A percentile compares a stretch with the other conserved stretches of the same genome.
Evolutionary conservation across 1,140 invertebrate genomes (phyloP).

Genomic region (Rhysida immarginata): DNA sequence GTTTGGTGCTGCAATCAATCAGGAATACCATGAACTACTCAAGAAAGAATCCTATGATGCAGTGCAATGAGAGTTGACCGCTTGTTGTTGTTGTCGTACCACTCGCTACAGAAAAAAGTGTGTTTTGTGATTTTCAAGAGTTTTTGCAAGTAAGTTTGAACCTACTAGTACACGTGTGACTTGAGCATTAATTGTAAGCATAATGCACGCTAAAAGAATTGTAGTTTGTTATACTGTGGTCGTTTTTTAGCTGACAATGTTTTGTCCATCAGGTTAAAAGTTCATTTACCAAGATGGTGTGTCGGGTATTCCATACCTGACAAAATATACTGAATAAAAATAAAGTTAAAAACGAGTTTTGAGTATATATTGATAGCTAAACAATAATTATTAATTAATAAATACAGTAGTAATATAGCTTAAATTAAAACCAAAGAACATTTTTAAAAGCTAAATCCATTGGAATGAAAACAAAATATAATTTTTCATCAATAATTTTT

Average conservation of each 20-base stretch:
- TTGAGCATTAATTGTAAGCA: neutral
- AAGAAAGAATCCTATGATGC: too few species aligned
- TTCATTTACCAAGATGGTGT: neutral
- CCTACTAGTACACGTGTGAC: neutral
- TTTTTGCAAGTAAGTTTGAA: too few species aligned
- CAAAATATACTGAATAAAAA: neutral
- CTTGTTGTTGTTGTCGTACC: too few species aligned
- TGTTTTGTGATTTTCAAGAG: too few species aligned
- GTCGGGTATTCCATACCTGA: neutral
- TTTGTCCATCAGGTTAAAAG: neutral
- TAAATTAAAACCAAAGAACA: neutral
- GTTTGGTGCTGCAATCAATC: too few species aligned
- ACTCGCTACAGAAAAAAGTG: too few species aligned
- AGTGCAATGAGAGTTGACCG: too few species aligned
- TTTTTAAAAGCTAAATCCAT: neutral
- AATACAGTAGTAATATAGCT: neutral
- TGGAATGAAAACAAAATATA: neutral
- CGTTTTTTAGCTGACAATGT: neutral
- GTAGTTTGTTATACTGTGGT: neutral
- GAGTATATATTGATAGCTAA: neutral
- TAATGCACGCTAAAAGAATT: neutral
- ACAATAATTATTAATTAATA: neutral
- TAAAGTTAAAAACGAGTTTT: neutral
- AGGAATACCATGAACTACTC: too few species aligned
- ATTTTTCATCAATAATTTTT: too few species aligned